Evolutionary conservation across 2,888 invertebrate species (phyloP).

Genomic region (Pseudococcus viburni): DNA sequence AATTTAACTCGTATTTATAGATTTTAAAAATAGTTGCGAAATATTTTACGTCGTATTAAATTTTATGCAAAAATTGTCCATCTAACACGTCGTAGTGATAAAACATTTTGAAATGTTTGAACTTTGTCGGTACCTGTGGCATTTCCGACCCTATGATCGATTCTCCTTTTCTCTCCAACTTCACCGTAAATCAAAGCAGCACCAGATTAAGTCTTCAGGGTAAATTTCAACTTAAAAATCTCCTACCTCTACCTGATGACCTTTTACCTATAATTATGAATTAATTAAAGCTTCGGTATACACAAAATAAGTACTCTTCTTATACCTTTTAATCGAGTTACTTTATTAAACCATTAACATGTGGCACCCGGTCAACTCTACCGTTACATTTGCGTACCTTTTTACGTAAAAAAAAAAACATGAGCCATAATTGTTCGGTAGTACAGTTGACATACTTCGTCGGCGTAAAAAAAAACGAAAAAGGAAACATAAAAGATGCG

Average conservation of each 20-base stretch:
- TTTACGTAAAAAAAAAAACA: background rate
- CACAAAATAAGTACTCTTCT: background rate
- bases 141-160: background rate
- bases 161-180: background rate
- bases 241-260: background rate
- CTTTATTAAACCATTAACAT: slow-evolving; percentile 1
- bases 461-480: background rate
- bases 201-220: background rate
- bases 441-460: slow-evolving; percentile 6
- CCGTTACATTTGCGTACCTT: background rate
- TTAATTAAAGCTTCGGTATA: slow-evolving; percentile 1
- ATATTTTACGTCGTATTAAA: too few relatives aligned
- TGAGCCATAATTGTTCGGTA: background rate
- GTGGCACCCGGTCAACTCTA: background rate
- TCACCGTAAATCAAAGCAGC: too few relatives aligned
- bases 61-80: too few relatives aligned
- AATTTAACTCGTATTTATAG: too few relatives aligned
- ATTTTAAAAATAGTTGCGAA: too few relatives aligned
- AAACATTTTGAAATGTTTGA: too few relatives aligned
- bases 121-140: background rate
- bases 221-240: background rate
- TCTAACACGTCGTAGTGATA: too few relatives aligned
- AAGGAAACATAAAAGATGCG: background rate
- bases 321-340: background rate
- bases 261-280: slow-evolving; percentile 17